Evolutionary conservation across 1,140 invertebrate species (phyloP).

Genomic region (Listronotus bonariensis): DNA sequence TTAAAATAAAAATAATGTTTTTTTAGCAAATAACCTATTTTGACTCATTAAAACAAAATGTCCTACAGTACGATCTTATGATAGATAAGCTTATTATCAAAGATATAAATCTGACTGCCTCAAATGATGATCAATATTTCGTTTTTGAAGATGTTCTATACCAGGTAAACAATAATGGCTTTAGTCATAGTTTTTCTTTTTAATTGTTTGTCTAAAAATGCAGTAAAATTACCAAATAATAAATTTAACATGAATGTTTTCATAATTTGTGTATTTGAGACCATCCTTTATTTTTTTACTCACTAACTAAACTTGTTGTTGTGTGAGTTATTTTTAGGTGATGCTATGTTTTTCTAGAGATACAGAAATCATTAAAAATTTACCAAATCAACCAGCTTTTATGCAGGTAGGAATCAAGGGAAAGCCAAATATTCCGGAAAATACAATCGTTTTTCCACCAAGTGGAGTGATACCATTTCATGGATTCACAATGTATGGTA

Average conservation of each 20-base stretch:
- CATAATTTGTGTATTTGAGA: too few species aligned
- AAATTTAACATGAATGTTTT: too few species aligned
- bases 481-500: conserved; percentile 96
- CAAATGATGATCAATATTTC: conserved; percentile 97
- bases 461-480: conserved; percentile 96
- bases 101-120: conserved; percentile 93
- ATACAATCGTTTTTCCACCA: conserved; percentile 84
- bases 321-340: conserved; percentile 68
- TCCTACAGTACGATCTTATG: conserved; percentile 88
- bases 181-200: too few species aligned
- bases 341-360: conserved; percentile 93
- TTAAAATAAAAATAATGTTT: too few species aligned
- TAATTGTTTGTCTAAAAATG: too few species aligned
- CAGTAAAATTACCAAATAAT: too few species aligned
- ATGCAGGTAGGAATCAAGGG: conserved; percentile 73
- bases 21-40: conserved; percentile 82
- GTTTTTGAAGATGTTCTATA: conserved; percentile 96
- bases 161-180: conserved; percentile 70
- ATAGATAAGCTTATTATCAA: conserved; percentile 94
- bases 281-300: too few species aligned
- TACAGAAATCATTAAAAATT: conserved; percentile 71
- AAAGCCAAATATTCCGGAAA: conserved; percentile 68
- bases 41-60: conserved; percentile 78
- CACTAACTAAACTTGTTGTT: too few species aligned
- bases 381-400: conserved; percentile 64